Evolutionary conservation across 1,140 invertebrate species (phyloP).

Genomic region (Antheraea mylitta): DNA sequence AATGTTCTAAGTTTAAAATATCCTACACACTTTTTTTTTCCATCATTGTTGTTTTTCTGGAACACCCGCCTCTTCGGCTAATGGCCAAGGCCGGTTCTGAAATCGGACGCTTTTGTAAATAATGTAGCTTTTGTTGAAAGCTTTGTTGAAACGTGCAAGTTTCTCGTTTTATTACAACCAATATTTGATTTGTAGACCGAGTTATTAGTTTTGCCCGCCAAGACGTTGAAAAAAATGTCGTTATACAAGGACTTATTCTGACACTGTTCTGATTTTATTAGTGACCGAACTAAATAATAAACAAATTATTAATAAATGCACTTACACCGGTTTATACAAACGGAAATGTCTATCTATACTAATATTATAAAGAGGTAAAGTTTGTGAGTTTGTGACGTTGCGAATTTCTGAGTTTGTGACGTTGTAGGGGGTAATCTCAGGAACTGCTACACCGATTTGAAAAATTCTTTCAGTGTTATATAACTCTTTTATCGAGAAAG

Average conservation of each 20-base stretch:
- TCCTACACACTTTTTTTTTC: conserved; percentile 3
- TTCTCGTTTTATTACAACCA: conserved; percentile 33
- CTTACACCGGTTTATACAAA: too few species aligned
- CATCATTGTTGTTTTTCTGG: conserved; percentile 14
- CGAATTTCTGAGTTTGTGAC: too few species aligned
- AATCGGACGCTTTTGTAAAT: conserved; percentile 19
- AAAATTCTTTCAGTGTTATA: too few species aligned
- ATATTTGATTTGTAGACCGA: conserved; percentile 43
- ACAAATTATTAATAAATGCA: too few species aligned
- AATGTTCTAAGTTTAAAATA: neutral
- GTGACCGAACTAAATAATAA: neutral
- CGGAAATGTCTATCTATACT: too few species aligned
- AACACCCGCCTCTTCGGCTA: neutral
- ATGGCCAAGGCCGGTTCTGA: conserved; percentile 5
- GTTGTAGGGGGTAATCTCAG: too few species aligned
- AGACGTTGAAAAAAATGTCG: conserved; percentile 22
- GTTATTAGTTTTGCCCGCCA: conserved; percentile 28
- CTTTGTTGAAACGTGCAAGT: conserved; percentile 9
- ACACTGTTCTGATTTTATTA: conserved; percentile 14
- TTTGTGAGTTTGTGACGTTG: too few species aligned
- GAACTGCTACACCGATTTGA: too few species aligned
- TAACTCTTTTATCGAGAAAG: too few species aligned
- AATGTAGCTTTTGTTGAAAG: conserved; percentile 14
- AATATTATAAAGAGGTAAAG: too few species aligned
- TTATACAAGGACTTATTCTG: conserved; percentile 14